Evolutionary conservation across 2,797 vertebrate species (phyloP), one percentile per base, ranked within the genome.

Genomic region (Hoplostethus atlanticus): DNA sequence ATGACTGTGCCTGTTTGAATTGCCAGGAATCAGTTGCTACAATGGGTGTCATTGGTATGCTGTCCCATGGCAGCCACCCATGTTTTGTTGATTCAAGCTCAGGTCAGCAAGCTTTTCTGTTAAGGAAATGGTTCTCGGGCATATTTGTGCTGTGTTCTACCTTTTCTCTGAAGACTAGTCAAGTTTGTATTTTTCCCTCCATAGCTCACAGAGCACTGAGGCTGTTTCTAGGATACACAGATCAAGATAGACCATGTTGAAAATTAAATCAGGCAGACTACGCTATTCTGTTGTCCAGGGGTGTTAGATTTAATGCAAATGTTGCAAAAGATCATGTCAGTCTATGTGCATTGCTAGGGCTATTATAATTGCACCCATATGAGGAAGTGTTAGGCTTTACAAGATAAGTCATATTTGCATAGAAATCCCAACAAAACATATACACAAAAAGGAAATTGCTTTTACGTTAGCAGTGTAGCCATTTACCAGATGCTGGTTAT

Each of bases 361-460:
- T 83, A 74, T 81, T 81, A 74, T 64, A 64, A 77, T 81, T 75
- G 78, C 79, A 84, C 48, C 38, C 66, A 30, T 70, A 13, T 71
- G 57, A 71, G 67, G 50, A 51, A 77, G 74, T 71, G 77, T 53
- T 9, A 25, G 0, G 12, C 48, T 91, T 91, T 91, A 81, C 84
- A 68, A 88, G 56, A 76, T 84, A 91, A 91, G 91, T 84, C 2
- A 6, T 2, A 80, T 92, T 86, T 84, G 71, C 78, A 16, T 61
- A 62, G 44, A 77, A 71, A 83, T 61, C 71, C 52, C 52, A 67
- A 50, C 77, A 78, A 72, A 77, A 71, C 74, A 79, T 71, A 64
- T 17, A 42, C 57, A 72, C 76, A 78, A 34, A 54, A 21, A 59
- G 17, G 63, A 55, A 2, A 52, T 71, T 73, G 73, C 30, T 76